Percentiles rank a stretch among this genome's conserved stretches.
Conservation (phyloP, 1,140 invertebrate genomes). For the Aporrectodea caliginosa region DNA sequence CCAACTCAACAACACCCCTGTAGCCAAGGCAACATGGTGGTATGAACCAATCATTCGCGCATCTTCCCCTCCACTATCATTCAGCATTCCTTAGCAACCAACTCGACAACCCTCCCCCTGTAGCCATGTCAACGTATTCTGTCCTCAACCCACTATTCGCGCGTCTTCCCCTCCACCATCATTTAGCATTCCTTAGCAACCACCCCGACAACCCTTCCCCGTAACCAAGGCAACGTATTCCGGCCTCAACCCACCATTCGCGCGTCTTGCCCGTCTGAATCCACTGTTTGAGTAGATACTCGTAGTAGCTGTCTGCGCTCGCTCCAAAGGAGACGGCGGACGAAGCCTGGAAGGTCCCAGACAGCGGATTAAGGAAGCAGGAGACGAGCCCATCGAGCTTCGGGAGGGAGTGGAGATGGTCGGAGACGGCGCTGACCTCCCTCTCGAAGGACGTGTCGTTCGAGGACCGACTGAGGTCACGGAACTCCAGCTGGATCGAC, state of each 20-base stretch:
- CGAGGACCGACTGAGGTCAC: conserved; percentile 91
- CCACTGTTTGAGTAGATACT: conserved; percentile 93
- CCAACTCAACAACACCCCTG: too few species aligned
- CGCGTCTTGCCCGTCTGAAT: conserved; percentile 69
- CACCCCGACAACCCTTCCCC: too few species aligned
- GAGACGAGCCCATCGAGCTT: conserved; percentile 86
- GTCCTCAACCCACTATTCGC: too few species aligned
- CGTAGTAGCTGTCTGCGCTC: conserved; percentile 93
- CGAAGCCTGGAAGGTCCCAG: conserved; percentile 64
- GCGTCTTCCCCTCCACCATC: too few species aligned
- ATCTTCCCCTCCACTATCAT: too few species aligned
- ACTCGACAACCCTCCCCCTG: too few species aligned
- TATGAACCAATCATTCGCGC: too few species aligned
- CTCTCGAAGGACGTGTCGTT: conserved; percentile 63
- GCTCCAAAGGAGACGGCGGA: conserved; percentile 79
- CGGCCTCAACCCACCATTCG: conserved; percentile 9
- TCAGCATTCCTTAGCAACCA: too few species aligned
- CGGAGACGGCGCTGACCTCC: conserved; percentile 73
- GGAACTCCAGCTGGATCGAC: conserved; percentile 81
- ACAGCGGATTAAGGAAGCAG: conserved; percentile 85
- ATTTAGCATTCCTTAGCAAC: too few species aligned
- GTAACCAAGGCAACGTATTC: too few species aligned
- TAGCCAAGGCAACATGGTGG: too few species aligned
- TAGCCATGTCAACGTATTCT: too few species aligned
- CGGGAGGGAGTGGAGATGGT: conserved; percentile 77